Evolutionary conservation across 2,113 vertebrate species (phyloP).

Genomic region (Thunnus thynnus): DNA sequence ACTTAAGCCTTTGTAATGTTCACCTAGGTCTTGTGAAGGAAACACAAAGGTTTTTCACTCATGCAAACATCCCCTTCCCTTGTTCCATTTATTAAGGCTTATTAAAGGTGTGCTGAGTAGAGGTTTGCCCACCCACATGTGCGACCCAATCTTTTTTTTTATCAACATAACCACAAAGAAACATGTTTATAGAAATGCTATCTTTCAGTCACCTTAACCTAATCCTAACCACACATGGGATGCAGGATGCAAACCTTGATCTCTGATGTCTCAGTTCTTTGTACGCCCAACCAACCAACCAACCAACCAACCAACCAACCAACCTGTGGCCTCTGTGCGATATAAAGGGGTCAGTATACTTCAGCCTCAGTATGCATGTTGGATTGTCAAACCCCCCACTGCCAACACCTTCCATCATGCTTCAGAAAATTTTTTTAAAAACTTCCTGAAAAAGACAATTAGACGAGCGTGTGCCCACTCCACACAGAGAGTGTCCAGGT

Average conservation of each 20-base stretch:
- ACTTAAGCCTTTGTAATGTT: constrained; percentile 66
- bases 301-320: too few relatives aligned
- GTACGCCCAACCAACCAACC: too few relatives aligned
- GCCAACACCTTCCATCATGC: too few relatives aligned
- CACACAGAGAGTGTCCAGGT: too few relatives aligned
- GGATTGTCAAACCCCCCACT: background rate
- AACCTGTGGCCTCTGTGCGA: background rate
- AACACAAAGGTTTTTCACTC: constrained; percentile 72
- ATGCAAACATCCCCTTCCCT: constrained; percentile 69
- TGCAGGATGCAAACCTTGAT: background rate
- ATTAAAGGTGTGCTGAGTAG: constrained; percentile 48
- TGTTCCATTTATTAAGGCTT: constrained; percentile 11
- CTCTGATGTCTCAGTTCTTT: background rate
- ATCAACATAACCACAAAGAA: constrained; percentile 14
- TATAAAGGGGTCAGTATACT: background rate
- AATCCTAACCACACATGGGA: background rate
- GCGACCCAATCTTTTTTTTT: background rate
- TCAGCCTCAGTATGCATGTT: background rate
- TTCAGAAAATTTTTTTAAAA: too few relatives aligned
- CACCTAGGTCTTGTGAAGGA: constrained; percentile 54
- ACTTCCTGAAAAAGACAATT: background rate
- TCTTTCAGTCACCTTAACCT: background rate
- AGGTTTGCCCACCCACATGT: constrained; percentile 62
- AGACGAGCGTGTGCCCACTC: background rate
- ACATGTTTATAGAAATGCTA: constrained; percentile 1